Evolutionary conservation across 2,797 vertebrate genomes (phyloP).

Genomic region (Myiotriccus ornatus): DNA sequence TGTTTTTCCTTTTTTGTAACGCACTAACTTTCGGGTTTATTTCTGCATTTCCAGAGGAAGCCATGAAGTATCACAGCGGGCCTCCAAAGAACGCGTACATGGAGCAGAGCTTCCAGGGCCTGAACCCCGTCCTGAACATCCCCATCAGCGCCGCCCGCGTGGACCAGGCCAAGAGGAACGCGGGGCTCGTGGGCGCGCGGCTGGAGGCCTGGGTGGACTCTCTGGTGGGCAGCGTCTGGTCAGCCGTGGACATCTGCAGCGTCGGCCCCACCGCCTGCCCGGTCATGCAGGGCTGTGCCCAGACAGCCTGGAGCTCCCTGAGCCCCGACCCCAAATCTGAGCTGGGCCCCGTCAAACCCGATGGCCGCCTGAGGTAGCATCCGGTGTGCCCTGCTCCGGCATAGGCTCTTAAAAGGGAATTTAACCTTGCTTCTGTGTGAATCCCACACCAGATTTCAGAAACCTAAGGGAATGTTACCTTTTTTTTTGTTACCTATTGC

Average conservation of each 20-base stretch:
- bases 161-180: conserved; percentile 87
- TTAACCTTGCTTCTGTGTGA: conserved; percentile 26
- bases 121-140: conserved; percentile 93
- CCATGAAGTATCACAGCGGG: conserved; percentile 87
- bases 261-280: conserved; percentile 85
- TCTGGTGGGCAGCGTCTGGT: conserved; percentile 86
- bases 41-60: conserved; percentile 83
- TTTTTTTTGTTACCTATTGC: conserved; percentile 18
- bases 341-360: conserved; percentile 80
- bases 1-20: neutral
- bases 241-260: conserved; percentile 88
- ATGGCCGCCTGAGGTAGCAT: conserved; percentile 97
- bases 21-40: neutral
- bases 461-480: neutral
- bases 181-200: conserved; percentile 78
- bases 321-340: conserved; percentile 97
- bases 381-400: neutral
- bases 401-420: conserved; percentile 55
- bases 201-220: conserved; percentile 92
- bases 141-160: conserved; percentile 83
- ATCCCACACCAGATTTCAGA: neutral
- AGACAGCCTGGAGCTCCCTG: conserved; percentile 93
- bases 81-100: conserved; percentile 93
- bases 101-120: conserved; percentile 98
- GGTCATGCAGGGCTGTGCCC: conserved; percentile 89